These are phyloP conservation scores for Linurgus olivaceus DNA, from an alignment of 2,797 vertebrate species.

Conservation along the genomic window DNA sequence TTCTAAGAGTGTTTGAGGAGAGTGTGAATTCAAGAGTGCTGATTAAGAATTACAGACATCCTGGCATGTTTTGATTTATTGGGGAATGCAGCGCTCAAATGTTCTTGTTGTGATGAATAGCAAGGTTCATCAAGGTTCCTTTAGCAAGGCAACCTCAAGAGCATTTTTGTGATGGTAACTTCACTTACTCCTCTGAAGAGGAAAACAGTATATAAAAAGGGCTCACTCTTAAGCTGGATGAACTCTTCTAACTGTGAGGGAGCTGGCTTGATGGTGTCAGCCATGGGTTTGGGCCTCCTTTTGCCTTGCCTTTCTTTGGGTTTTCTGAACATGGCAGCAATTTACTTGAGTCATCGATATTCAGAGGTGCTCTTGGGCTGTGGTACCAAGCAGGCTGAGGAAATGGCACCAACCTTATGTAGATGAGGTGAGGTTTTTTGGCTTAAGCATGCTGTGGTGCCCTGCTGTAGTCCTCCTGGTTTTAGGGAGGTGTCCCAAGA, in stretches of 20 bases:
- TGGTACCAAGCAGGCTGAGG: background rate
- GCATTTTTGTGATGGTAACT: background rate
- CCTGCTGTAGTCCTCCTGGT: background rate
- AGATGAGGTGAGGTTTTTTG: background rate
- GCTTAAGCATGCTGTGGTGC: background rate
- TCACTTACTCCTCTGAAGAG: background rate
- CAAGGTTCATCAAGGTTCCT: background rate
- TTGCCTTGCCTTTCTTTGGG: background rate
- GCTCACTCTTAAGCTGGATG: background rate
- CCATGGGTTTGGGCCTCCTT: background rate
- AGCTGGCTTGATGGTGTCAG: background rate
- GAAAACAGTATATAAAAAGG: background rate
- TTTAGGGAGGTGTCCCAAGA: background rate
- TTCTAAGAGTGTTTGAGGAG: background rate
- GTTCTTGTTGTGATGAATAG: background rate
- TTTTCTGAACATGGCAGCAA: background rate
- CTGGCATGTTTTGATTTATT: background rate
- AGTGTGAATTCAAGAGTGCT: background rate
- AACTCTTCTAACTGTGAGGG: background rate
- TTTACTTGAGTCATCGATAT: background rate
- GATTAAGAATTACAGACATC: background rate
- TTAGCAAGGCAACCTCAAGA: background rate
- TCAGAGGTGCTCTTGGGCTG: background rate
- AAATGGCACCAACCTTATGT: background rate
- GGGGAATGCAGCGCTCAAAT: background rate